phyloP scores from a whole-genome alignment of 2,797 vertebrate species.

The Scomberomorus guttatus region DNA sequence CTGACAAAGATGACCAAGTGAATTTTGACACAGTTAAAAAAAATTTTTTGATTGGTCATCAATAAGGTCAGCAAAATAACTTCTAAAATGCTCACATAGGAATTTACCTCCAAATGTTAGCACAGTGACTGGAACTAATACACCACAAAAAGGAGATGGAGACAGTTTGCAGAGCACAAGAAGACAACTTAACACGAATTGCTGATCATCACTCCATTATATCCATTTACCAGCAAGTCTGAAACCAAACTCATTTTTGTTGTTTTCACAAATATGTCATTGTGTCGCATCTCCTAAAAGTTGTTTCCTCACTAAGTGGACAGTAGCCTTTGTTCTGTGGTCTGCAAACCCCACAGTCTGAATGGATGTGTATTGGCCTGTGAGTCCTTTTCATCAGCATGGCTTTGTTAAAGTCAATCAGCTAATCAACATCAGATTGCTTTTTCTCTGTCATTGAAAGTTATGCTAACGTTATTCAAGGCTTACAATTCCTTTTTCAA shows the following conservation, averaged over 20 bases:
- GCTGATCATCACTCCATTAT: neutral
- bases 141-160: neutral
- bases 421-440: conserved; percentile 17
- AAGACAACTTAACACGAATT: neutral
- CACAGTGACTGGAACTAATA: neutral
- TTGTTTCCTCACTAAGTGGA: neutral
- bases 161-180: neutral
- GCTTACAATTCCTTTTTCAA: conserved; percentile 3
- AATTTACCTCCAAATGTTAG: neutral
- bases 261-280: neutral
- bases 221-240: neutral
- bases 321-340: conserved; percentile 7
- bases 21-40: neutral
- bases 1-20: too few relatives aligned
- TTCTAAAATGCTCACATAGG: neutral
- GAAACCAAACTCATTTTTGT: neutral
- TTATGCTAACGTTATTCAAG: neutral
- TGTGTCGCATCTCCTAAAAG: conserved; percentile 8
- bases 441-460: neutral
- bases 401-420: conserved; percentile 49
- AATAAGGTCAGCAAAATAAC: neutral
- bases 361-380: conserved; percentile 57
- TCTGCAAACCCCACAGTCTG: conserved; percentile 22
- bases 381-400: conserved; percentile 29
- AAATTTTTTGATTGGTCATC: too few relatives aligned